Conservation (phyloP, 1,140 invertebrate genomes). For the Bombus consobrinus region DNA sequence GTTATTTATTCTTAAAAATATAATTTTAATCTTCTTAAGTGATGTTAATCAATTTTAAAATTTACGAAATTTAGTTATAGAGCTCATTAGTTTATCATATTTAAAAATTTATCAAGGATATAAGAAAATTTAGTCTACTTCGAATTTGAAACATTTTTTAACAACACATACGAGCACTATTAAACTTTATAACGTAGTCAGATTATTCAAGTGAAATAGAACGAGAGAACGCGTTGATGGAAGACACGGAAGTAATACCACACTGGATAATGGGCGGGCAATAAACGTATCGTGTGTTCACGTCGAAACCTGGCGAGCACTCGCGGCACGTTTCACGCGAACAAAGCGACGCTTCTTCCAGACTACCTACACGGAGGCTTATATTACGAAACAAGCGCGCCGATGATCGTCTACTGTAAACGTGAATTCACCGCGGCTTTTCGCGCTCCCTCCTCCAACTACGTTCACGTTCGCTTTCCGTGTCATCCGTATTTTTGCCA, state of each 20-base stretch:
- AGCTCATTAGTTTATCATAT: no score
- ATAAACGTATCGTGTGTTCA: slow-evolving; percentile 17
- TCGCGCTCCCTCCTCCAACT: slow-evolving; percentile 25
- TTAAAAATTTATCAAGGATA: no score
- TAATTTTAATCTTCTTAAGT: no score
- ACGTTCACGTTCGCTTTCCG: neutral
- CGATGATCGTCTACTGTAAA: slow-evolving; percentile 34
- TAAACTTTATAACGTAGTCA: no score
- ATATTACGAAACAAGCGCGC: slow-evolving; percentile 35
- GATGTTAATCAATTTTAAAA: no score
- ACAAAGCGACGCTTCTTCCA: slow-evolving; percentile 4
- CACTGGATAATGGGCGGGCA: neutral
- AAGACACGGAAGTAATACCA: no score
- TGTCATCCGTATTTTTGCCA: slow-evolving; percentile 19
- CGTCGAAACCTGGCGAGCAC: no score
- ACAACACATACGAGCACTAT: no score
- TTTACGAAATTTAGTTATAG: no score
- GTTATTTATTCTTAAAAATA: no score
- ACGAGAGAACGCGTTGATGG: neutral
- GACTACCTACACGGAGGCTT: neutral
- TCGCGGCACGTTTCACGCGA: neutral
- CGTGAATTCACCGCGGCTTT: slow-evolving; percentile 32
- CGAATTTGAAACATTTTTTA: no score
- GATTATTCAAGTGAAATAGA: neutral
- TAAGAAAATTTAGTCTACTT: no score